Conservation (phyloP, 2,113 vertebrate genomes). For the Anser brachyrhynchus region DNA sequence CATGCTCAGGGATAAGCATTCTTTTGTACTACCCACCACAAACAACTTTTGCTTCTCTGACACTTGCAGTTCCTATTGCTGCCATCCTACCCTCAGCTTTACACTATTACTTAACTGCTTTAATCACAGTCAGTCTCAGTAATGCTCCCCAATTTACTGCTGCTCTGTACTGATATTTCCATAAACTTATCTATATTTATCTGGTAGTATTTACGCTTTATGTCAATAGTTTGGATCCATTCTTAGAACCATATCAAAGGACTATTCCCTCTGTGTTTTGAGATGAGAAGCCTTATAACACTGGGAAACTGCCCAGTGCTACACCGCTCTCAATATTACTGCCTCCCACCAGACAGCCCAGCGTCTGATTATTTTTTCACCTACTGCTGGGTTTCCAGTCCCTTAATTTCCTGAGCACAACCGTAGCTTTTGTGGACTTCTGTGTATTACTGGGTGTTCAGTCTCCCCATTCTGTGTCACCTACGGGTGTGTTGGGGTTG, state of each 20-base stretch:
- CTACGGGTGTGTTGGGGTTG: background rate
- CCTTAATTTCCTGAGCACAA: background rate
- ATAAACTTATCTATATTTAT: background rate
- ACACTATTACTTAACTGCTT: background rate
- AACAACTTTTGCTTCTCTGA: background rate
- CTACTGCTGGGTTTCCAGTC: background rate
- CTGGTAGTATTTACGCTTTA: background rate
- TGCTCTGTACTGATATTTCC: background rate
- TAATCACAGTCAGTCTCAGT: background rate
- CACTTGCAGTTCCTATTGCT: background rate
- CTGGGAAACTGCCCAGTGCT: background rate
- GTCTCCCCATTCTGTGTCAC: background rate
- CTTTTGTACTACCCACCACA: background rate
- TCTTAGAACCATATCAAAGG: background rate
- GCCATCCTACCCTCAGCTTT: background rate
- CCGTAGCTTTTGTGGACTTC: background rate
- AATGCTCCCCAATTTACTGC: background rate
- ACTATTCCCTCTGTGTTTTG: background rate
- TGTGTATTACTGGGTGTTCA: background rate
- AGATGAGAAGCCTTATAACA: background rate
- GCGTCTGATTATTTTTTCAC: background rate
- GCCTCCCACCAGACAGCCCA: background rate
- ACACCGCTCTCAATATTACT: background rate
- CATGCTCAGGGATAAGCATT: background rate
- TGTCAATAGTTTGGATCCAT: background rate